Evolutionary conservation across 2,113 vertebrate genomes (phyloP).

Genomic region (Cynocephalus volans): DNA sequence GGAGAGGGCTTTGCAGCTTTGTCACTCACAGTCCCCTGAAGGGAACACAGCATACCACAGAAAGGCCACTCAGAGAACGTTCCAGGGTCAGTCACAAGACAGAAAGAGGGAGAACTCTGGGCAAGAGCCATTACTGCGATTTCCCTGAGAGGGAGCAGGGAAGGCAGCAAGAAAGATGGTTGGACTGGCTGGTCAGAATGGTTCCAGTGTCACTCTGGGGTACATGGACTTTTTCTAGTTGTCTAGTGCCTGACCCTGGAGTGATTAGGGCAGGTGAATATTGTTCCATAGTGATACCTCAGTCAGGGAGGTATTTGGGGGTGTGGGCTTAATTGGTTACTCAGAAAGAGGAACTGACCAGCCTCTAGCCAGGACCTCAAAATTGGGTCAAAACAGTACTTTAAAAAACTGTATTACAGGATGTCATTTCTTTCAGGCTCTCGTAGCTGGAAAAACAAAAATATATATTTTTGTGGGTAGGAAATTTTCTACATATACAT

Average conservation of each 20-base stretch:
- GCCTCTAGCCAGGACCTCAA: not conserved
- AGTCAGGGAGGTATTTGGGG: too few species aligned
- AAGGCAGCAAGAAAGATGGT: accelerated
- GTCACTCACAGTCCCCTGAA: not conserved
- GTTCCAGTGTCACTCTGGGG: too few species aligned
- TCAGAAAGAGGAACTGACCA: not conserved
- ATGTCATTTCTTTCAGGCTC: not conserved
- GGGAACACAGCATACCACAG: too few species aligned
- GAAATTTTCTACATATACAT: too few species aligned
- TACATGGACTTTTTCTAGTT: not conserved
- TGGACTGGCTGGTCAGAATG: not conserved
- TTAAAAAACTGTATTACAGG: not conserved
- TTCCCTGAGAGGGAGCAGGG: not conserved
- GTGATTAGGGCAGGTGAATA: not conserved
- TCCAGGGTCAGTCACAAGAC: not conserved
- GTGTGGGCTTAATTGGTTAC: not conserved
- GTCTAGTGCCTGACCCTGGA: not conserved
- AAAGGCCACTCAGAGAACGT: not conserved
- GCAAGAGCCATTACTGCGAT: not conserved
- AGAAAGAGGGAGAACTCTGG: too few species aligned
- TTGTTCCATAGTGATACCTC: not conserved
- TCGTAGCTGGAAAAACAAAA: not conserved
- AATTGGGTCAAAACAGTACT: not conserved
- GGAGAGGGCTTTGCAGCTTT: not conserved
- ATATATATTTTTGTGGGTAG: too few species aligned